Evolutionary conservation across 2,888 invertebrate genomes (phyloP).

Genomic region (Hemaris fuciformis): DNA sequence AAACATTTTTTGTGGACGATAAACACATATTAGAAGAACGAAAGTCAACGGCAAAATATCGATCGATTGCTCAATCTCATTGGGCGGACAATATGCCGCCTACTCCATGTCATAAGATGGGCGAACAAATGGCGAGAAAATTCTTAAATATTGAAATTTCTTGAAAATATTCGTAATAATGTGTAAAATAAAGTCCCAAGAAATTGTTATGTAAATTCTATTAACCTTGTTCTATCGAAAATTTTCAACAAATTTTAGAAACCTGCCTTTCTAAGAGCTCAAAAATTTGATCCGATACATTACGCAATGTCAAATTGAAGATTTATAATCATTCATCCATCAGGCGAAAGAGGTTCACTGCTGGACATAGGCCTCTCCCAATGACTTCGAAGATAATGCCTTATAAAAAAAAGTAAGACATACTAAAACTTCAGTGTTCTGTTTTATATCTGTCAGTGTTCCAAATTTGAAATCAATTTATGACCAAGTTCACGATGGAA

Average conservation of each 20-base stretch:
- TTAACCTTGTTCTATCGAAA: too few species aligned
- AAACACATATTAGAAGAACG: not conserved
- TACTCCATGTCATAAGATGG: not conserved
- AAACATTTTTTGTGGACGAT: not conserved
- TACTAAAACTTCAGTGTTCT: not conserved
- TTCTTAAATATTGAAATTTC: not conserved
- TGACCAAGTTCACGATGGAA: not conserved
- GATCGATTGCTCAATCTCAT: constrained; percentile 6
- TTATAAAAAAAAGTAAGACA: not conserved
- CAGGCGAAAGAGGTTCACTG: too few species aligned
- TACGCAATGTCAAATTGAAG: too few species aligned
- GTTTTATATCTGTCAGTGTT: not conserved
- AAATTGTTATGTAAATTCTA: too few species aligned
- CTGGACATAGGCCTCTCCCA: too few species aligned
- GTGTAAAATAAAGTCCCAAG: not conserved
- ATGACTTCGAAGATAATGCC: too few species aligned
- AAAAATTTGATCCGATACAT: too few species aligned
- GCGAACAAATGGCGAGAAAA: not conserved
- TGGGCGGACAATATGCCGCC: not conserved
- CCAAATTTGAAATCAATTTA: not conserved
- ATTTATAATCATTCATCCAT: too few species aligned
- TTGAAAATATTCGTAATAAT: not conserved
- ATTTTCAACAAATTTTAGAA: too few species aligned
- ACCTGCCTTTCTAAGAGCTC: too few species aligned
- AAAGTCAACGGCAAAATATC: constrained; percentile 4